Evolutionary conservation across 2,113 vertebrate species (phyloP).

Genomic region (Pterocles burchelli): DNA sequence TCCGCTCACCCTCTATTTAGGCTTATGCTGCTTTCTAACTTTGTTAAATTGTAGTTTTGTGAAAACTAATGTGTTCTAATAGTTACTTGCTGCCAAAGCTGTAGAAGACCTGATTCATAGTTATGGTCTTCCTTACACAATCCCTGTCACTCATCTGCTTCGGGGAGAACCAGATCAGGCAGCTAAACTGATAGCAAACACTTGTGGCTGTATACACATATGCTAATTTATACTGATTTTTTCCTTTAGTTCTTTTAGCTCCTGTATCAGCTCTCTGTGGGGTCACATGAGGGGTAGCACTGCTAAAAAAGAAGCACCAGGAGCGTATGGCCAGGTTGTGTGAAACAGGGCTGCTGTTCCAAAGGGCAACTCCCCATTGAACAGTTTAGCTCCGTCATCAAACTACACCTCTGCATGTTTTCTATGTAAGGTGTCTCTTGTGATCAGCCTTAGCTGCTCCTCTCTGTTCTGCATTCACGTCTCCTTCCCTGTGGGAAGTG

Average conservation of each 20-base stretch:
- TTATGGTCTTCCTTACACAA: not conserved
- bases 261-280: not conserved
- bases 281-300: not conserved
- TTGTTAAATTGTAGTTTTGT: not conserved
- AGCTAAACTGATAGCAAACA: not conserved
- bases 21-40: not conserved
- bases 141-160: not conserved
- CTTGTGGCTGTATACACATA: not conserved
- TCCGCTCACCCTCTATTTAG: not conserved
- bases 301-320: not conserved
- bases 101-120: not conserved
- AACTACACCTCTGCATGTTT: not conserved
- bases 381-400: not conserved
- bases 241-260: not conserved
- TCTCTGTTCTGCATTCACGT: not conserved
- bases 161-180: not conserved
- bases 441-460: not conserved
- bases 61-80: not conserved
- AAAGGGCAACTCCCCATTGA: rapidly evolving
- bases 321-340: not conserved
- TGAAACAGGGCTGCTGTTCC: not conserved
- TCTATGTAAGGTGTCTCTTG: not conserved
- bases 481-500: not conserved
- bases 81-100: not conserved
- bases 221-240: not conserved